Evolutionary conservation across 2,888 invertebrate species (phyloP).

Genomic region (Protula sp.): DNA sequence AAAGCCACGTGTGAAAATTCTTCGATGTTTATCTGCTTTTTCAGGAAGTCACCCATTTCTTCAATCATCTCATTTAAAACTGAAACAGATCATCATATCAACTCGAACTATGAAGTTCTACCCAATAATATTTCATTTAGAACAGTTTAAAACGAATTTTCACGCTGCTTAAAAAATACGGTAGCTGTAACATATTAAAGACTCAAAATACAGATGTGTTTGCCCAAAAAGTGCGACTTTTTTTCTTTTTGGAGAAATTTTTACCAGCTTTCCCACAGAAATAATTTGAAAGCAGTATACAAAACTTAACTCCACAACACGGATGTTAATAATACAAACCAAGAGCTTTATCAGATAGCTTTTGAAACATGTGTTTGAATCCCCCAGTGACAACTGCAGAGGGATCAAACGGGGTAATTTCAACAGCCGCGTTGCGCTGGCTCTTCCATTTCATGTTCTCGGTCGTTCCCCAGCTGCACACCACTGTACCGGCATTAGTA

Average conservation of each 20-base stretch:
- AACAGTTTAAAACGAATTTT: too few species aligned
- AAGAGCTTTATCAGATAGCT: slow-evolving; percentile 54
- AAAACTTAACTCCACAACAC: too few species aligned
- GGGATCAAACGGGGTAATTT: slow-evolving; percentile 3
- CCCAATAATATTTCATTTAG: background rate
- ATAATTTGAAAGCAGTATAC: too few species aligned
- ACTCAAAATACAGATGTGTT: too few species aligned
- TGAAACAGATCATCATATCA: slow-evolving; percentile 19
- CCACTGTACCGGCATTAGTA: slow-evolving; percentile 62
- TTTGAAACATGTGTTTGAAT: slow-evolving; percentile 59
- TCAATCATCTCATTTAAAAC: slow-evolving; percentile 54
- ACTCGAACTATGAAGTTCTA: background rate
- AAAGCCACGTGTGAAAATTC: slow-evolving; percentile 46
- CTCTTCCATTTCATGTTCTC: slow-evolving; percentile 16
- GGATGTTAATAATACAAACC: too few species aligned
- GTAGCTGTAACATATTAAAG: too few species aligned
- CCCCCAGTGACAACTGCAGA: slow-evolving; percentile 4
- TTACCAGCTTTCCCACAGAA: too few species aligned
- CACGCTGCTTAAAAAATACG: too few species aligned
- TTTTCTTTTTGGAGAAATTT: too few species aligned
- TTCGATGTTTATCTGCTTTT: slow-evolving; percentile 43
- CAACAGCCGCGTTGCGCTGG: background rate
- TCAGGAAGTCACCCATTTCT: slow-evolving; percentile 51
- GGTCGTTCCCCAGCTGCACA: slow-evolving; percentile 51
- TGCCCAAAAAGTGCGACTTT: too few species aligned